Base-by-base conservation (phyloP, 1,140 invertebrate genomes). In the Nephila pilipes region DNA sequence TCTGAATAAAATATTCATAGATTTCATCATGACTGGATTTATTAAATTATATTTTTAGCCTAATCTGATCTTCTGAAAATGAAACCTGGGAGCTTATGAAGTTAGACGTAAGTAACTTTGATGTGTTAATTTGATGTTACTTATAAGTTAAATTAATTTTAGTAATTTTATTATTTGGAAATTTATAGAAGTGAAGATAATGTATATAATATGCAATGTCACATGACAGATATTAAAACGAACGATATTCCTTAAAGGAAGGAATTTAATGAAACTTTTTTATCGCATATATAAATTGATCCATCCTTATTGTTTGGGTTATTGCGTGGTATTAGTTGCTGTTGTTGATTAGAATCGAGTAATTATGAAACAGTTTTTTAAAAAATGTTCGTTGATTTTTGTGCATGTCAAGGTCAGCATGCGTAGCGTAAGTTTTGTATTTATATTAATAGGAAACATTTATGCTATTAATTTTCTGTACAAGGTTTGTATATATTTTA, bases 21-120 rank as follows among this genome's bases (percentile, higher is more conserved):
- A 3, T 54, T 14, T 6, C 46, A 46, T 5, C 32, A 81, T 32
- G 14, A 81, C 14, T 16, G 22, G n/a, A 81, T 36, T 25, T 55
- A 12, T 54, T 5, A n/a, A 57, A 83, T 25, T 12, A 22, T 57
- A 55, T 16, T 57, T 18, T 54, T 10, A 16, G 12, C 16, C 2
- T 83, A 2, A 55, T 14, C 22, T 29, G 69, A 75, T 83, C 25
- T 55, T 29, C 55, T 55, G 38, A 88, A 88, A 69, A 88, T 90
- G 75, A 79, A 69, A 80, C n/a, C 8, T 36, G 65, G 36, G 55
- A 46, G 18, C 25, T 57, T 29, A 79, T 80, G 69, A 90, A 90
- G 38, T 80, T n/a, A 29, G 22, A 90, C 36, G 88, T 90, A 90
- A 90, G 54, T 80, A 46, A 69, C 65, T 38, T 65, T 57, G 25